A percentile compares a stretch with the other conserved stretches of the same genome.
phyloP scores from a whole-genome alignment of 1,140 invertebrate species.

The Neodiprion lecontei region DNA sequence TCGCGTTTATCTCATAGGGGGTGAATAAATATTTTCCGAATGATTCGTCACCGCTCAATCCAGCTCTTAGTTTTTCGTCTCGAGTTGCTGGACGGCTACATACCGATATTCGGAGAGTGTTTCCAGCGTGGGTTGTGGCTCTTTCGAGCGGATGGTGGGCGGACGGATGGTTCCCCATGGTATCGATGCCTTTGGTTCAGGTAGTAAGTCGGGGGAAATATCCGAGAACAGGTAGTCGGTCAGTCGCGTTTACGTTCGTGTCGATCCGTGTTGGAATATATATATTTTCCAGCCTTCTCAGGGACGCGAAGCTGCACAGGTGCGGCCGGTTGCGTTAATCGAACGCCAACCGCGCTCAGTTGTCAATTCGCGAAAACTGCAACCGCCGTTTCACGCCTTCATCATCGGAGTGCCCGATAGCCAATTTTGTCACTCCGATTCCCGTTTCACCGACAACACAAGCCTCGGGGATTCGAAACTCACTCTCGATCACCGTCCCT shows the following conservation, averaged over 20 bases:
- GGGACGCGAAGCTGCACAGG: not conserved
- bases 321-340: not conserved
- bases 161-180: conserved; percentile 75
- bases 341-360: too few species aligned
- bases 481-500: too few species aligned
- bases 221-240: not conserved
- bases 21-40: too few species aligned
- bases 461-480: too few species aligned
- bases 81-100: conserved; percentile 21
- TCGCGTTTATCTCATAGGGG: too few species aligned
- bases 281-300: conserved; percentile 7
- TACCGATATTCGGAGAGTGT: conserved; percentile 59
- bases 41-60: too few species aligned
- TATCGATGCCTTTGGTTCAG: conserved; percentile 3
- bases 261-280: not conserved
- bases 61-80: too few species aligned
- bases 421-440: too few species aligned
- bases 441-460: too few species aligned
- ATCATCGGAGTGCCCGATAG: too few species aligned
- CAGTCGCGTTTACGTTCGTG: not conserved
- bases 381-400: too few species aligned
- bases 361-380: too few species aligned
- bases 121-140: conserved; percentile 54
- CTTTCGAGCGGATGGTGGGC: conserved; percentile 73
- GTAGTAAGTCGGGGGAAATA: not conserved